Evolutionary conservation across 2,888 invertebrate species (phyloP), one percentile per base, ranked within the genome.

Genomic region (Pelosia muscerda): DNA sequence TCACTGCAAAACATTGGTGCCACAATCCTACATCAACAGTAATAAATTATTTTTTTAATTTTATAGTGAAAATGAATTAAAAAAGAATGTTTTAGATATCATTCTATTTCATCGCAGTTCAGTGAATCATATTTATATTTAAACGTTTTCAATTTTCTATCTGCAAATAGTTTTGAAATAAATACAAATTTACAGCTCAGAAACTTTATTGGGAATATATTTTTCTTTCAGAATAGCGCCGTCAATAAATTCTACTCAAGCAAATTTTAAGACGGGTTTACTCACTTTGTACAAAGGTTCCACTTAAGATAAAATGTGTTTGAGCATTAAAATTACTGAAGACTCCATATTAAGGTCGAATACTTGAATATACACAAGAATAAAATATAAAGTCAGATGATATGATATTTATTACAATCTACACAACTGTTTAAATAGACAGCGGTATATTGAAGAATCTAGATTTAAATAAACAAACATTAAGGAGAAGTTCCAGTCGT

Each of bases 301-400:
- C 65, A 71, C 68, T 71, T 65, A 54, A 71, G 65, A 65, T 61
- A 70, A 73, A 70, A 68, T 67, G 65, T 73, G 70, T 77, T 76
- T 68, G 65, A 70, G 65, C 59, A 65, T 72, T 72, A 74, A 74
- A 68, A 64, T 65, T 42, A 64, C 61, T 69, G 22, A 59, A 60
- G 42, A 56, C 38, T 4, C 11, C 23, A 25, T 22, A 28, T 26
- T 49, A 49, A 28, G 28, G 38, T 62, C 28, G n/a, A n/a, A 8
- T 53, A 26, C 28, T 49, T 11, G n/a, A 22, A 49, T 53, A 5
- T n/a, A n/a, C 15, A 23, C 38, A 19, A 34, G 34, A 58, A 8
- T 31, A 10, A 28, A 57, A n/a, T n/a, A n/a, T n/a, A n/a, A 28
- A 28, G 8, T 11, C 28, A 57, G 4, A 58, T 22, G 4, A 34